These are phyloP conservation scores for Uromys caudimaculatus DNA, from an alignment of 2,797 vertebrate species.

Conservation along the genomic window DNA sequence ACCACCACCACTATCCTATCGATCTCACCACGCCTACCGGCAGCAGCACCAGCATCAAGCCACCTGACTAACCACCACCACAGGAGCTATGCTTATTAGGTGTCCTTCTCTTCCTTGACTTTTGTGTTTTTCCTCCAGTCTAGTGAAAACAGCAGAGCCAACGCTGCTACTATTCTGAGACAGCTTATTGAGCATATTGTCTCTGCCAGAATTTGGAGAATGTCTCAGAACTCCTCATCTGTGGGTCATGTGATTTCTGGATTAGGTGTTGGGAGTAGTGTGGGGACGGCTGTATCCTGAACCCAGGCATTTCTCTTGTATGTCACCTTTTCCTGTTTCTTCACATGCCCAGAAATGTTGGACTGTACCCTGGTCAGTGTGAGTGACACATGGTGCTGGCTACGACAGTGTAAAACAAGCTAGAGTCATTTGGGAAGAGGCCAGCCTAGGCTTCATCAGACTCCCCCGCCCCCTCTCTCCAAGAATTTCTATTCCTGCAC, in stretches of 20 bases:
- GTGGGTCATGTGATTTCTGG: rapidly evolving
- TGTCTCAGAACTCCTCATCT: not conserved
- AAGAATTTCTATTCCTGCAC: too few relatives aligned
- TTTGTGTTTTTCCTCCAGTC: not conserved
- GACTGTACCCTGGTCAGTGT: not conserved
- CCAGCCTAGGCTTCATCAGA: not conserved
- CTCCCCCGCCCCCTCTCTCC: too few relatives aligned
- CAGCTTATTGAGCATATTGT: not conserved
- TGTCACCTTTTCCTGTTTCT: not conserved
- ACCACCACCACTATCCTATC: not conserved
- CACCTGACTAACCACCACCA: not conserved
- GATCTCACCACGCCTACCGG: rapidly evolving
- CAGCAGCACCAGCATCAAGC: rapidly evolving
- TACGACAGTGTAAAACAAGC: not conserved
- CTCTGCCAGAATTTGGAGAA: not conserved
- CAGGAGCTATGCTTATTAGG: not conserved
- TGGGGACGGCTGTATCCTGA: not conserved
- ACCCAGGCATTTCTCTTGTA: not conserved
- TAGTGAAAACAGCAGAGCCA: not conserved
- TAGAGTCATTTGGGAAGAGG: too few relatives aligned
- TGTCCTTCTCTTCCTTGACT: not conserved
- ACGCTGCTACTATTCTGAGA: not conserved
- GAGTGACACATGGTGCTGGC: not conserved
- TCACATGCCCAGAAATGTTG: not conserved
- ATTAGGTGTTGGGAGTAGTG: rapidly evolving